A percentile compares a stretch with the other conserved stretches of the same genome.
phyloP scores from a whole-genome alignment of 2,888 invertebrate species.

The Nephrotoma guestfalica region DNA sequence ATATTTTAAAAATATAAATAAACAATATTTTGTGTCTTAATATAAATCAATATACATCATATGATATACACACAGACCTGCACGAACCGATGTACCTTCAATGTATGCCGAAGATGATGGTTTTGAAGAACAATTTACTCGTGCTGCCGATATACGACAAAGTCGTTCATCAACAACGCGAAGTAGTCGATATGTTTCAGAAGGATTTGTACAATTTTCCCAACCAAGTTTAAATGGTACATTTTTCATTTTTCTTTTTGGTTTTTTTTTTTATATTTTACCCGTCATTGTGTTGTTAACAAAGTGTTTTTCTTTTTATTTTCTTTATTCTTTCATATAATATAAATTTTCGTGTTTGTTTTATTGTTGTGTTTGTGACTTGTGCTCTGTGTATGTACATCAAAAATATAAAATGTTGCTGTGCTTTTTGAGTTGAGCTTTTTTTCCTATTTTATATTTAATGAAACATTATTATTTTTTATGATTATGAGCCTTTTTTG shows the following conservation, averaged over 20 bases:
- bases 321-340: background rate
- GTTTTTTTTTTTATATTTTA: background rate
- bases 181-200: slow-evolving; percentile 26
- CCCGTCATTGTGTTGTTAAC: background rate
- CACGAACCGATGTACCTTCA: slow-evolving; percentile 32
- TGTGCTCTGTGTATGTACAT: background rate
- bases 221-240: slow-evolving; percentile 34
- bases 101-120: slow-evolving; percentile 35
- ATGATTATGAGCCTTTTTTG: background rate
- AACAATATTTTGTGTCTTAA: background rate
- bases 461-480: background rate
- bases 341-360: background rate
- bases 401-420: background rate
- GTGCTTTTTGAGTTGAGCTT: background rate
- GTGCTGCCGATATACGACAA: slow-evolving; percentile 19
- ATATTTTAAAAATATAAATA: background rate
- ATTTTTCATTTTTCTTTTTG: background rate
- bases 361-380: background rate
- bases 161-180: slow-evolving; percentile 19
- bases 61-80: slow-evolving; percentile 21
- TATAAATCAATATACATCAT: background rate
- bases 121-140: slow-evolving; percentile 21
- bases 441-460: background rate
- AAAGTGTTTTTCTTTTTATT: background rate
- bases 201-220: slow-evolving; percentile 34